Conservation (phyloP, 2,888 invertebrate species). For the Tipula vernalis region DNA sequence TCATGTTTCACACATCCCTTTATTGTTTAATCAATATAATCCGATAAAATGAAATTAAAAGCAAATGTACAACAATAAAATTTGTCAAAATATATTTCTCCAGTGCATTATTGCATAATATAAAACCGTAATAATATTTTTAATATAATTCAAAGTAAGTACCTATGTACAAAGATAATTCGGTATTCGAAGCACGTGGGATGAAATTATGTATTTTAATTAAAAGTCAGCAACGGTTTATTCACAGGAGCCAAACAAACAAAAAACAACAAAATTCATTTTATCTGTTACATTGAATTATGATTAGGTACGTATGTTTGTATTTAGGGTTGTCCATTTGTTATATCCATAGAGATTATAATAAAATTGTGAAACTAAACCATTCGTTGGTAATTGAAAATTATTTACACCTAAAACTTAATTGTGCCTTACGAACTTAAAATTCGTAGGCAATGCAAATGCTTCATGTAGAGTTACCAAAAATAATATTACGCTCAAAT, state of each 20-base stretch:
- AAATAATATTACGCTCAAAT: too few relatives aligned
- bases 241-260: not conserved
- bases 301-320: too few relatives aligned
- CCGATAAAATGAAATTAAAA: not conserved
- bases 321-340: too few relatives aligned
- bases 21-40: not conserved
- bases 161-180: not conserved
- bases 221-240: not conserved
- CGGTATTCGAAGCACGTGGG: not conserved
- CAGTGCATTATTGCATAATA: not conserved
- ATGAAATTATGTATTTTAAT: not conserved
- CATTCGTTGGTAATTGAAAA: too few relatives aligned
- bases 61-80: not conserved
- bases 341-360: too few relatives aligned
- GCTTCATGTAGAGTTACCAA: too few relatives aligned
- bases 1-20: not conserved
- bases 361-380: too few relatives aligned
- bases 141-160: not conserved
- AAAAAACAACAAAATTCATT: too few relatives aligned
- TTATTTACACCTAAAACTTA: too few relatives aligned
- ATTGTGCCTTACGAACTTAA: too few relatives aligned
- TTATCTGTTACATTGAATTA: too few relatives aligned
- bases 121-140: not conserved
- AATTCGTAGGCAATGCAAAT: too few relatives aligned
- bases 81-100: not conserved